Conservation (phyloP, 2,888 invertebrate genomes). For the Acleris holmiana region DNA sequence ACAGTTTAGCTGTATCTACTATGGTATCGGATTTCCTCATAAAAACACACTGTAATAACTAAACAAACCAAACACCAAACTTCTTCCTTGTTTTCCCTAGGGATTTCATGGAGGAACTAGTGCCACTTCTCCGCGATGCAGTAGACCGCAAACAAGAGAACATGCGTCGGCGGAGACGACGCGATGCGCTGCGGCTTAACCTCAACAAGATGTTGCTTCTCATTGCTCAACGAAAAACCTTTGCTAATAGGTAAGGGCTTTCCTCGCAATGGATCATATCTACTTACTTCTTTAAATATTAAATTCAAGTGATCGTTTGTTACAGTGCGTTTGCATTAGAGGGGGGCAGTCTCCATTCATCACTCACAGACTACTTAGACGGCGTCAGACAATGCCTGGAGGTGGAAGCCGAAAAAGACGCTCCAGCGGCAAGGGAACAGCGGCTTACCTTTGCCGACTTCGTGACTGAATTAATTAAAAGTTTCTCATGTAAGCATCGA, state of each 20-base stretch:
- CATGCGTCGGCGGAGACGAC: conserved; percentile 93
- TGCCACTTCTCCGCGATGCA: conserved; percentile 96
- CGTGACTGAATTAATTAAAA: conserved; percentile 95
- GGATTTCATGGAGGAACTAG: conserved; percentile 97
- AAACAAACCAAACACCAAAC: neutral
- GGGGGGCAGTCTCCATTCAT: conserved; percentile 92
- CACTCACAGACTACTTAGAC: conserved; percentile 97
- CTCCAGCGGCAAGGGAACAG: conserved; percentile 93
- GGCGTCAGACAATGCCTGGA: conserved; percentile 96
- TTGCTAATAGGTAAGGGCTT: conserved; percentile 88
- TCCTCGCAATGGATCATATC: neutral
- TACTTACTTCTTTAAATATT: neutral
- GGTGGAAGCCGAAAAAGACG: conserved; percentile 96
- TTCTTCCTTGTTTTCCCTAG: conserved; percentile 74
- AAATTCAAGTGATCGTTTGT: neutral
- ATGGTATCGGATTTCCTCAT: no score
- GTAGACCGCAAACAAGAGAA: conserved; percentile 99
- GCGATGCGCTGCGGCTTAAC: conserved; percentile 96
- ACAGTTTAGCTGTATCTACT: no score
- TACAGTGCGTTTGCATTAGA: conserved; percentile 92
- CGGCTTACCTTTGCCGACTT: conserved; percentile 97
- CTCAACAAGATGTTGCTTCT: conserved; percentile 96
- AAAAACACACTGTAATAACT: no score
- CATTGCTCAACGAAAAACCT: conserved; percentile 95
- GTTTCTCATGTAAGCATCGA: conserved; percentile 89